Percentiles rank a stretch among this genome's conserved stretches.
Conservation (phyloP, 2,888 invertebrate species). For the Drosophila borborema region DNA sequence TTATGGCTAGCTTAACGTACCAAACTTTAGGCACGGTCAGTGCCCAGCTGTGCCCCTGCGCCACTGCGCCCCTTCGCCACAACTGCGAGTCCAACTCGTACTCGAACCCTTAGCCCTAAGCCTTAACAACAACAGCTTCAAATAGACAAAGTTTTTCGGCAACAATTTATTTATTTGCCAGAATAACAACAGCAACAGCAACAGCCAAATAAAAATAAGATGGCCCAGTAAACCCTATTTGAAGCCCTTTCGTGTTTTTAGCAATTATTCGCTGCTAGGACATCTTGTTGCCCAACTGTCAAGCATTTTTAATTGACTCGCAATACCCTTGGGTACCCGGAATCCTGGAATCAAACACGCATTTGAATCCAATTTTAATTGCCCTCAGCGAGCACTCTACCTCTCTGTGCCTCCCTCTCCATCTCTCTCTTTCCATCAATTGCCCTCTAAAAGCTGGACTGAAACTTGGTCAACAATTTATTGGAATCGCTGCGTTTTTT, state of each 20-base stretch:
- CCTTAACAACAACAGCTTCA: slow-evolving; percentile 19
- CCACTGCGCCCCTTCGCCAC: not conserved
- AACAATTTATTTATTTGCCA: slow-evolving; percentile 75
- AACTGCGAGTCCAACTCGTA: not conserved
- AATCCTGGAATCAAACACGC: slow-evolving; percentile 65
- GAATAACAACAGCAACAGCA: not conserved
- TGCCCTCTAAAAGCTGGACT: not conserved
- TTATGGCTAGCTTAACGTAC: slow-evolving; percentile 73
- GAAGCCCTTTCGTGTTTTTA: slow-evolving; percentile 34
- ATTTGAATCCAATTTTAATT: slow-evolving; percentile 73
- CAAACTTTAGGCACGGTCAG: slow-evolving; percentile 65
- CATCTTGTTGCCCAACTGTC: slow-evolving; percentile 59
- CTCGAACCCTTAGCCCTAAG: not conserved
- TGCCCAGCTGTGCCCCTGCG: slow-evolving; percentile 10
- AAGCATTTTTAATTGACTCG: slow-evolving; percentile 78
- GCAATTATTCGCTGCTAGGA: slow-evolving; percentile 53
- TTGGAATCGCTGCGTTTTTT: slow-evolving; percentile 53
- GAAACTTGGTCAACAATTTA: slow-evolving; percentile 50
- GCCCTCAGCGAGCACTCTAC: slow-evolving; percentile 33
- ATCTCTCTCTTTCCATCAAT: no score
- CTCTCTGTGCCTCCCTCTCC: not conserved
- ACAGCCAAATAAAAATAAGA: not conserved
- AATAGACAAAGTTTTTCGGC: slow-evolving; percentile 61
- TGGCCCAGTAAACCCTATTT: slow-evolving; percentile 53
- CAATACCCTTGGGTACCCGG: slow-evolving; percentile 56